Percentiles rank a stretch among this genome's conserved stretches.
phyloP scores from a whole-genome alignment of 2,113 vertebrate genomes.

The Mastomys natalensis region DNA sequence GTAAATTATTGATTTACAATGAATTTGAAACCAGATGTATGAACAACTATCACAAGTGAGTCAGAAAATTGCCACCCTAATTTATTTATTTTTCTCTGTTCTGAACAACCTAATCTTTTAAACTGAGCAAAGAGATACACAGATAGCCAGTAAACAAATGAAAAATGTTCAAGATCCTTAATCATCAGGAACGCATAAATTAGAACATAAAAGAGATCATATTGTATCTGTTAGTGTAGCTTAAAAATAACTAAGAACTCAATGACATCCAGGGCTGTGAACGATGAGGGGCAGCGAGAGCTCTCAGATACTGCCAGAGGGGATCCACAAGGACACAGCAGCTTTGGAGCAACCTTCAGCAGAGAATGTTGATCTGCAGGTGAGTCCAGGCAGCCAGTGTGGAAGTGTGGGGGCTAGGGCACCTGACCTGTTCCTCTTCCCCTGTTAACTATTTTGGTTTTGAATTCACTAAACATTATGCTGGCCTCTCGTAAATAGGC shows the following conservation, averaged over 20 bases:
- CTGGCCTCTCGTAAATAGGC: background rate
- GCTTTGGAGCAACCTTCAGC: background rate
- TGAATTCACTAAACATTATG: background rate
- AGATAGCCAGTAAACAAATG: background rate
- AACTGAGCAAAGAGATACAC: background rate
- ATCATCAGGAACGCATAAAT: background rate
- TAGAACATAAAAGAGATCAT: background rate
- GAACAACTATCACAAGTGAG: slow-evolving; percentile 34
- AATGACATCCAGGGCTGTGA: background rate
- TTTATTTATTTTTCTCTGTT: background rate
- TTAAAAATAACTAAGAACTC: background rate
- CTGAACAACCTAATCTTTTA: background rate
- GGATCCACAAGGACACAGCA: background rate
- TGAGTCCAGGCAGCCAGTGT: background rate
- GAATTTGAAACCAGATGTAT: background rate
- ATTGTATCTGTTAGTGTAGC: background rate
- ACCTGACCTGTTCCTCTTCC: background rate
- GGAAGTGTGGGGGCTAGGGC: background rate
- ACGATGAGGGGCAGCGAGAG: background rate
- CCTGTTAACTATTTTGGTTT: background rate
- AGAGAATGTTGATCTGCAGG: background rate
- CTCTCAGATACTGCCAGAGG: background rate
- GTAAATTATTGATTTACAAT: background rate
- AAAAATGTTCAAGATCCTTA: background rate
- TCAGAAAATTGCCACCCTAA: background rate